Conservation (phyloP, 2,888 invertebrate species). For the Apoda limacodes region DNA sequence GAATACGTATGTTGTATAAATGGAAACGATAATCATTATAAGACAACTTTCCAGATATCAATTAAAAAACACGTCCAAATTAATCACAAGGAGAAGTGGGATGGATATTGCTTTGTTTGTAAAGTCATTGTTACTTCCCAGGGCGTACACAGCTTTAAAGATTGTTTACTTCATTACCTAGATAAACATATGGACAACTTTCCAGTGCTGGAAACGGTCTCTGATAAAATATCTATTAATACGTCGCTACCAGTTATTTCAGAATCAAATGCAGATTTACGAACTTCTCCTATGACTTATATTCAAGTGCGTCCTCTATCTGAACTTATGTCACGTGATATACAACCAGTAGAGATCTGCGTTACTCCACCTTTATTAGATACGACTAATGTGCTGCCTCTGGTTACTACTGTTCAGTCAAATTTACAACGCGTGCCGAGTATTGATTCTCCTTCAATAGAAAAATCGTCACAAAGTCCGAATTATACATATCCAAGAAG, state of each 20-base stretch:
- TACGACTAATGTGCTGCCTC: too few species aligned
- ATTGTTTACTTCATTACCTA: slow-evolving; percentile 52
- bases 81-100: slow-evolving; percentile 60
- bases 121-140: slow-evolving; percentile 52
- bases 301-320: slow-evolving; percentile 52
- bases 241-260: slow-evolving; percentile 1
- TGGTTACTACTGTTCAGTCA: slow-evolving; percentile 28
- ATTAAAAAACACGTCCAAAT: slow-evolving; percentile 54
- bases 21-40: slow-evolving; percentile 42
- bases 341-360: slow-evolving; percentile 8
- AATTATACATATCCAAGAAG: slow-evolving; percentile 12
- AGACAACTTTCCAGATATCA: slow-evolving; percentile 48
- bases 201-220: slow-evolving; percentile 32
- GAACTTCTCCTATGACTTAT: slow-evolving; percentile 24
- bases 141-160: slow-evolving; percentile 41
- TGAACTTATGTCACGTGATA: slow-evolving; percentile 44
- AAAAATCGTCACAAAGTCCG: slow-evolving; percentile 22
- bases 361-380: slow-evolving; percentile 8
- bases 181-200: slow-evolving; percentile 54
- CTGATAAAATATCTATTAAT: slow-evolving; percentile 11
- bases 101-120: slow-evolving; percentile 66
- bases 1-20: slow-evolving; percentile 57
- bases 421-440: slow-evolving; percentile 68
- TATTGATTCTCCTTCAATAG: slow-evolving; percentile 34
- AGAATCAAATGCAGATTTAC: slow-evolving; percentile 12